Evolutionary conservation across 2,113 vertebrate species (phyloP).

Genomic region (Gavialis gangeticus): DNA sequence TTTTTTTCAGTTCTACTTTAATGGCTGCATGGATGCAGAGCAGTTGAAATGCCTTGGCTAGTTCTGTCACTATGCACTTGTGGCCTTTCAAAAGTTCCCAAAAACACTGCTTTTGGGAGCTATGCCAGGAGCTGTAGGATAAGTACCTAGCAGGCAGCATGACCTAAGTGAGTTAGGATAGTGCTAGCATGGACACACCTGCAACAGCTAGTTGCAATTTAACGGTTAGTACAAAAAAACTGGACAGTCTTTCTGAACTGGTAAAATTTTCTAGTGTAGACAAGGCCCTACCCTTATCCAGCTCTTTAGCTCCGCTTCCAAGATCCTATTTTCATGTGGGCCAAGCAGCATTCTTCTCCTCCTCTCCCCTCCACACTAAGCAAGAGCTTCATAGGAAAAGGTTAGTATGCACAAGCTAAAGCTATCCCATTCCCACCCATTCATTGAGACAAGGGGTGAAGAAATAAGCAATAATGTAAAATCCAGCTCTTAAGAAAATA

Average conservation of each 20-base stretch:
- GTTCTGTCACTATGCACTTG: background rate
- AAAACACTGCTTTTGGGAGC: background rate
- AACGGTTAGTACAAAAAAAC: background rate
- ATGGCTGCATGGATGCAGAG: background rate
- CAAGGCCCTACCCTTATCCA: background rate
- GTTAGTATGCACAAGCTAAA: background rate
- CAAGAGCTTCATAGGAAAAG: background rate
- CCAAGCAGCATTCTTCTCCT: background rate
- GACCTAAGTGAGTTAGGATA: slow-evolving; percentile 7
- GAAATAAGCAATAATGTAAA: background rate
- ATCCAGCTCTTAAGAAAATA: background rate
- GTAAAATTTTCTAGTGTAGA: background rate
- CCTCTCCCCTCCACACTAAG: background rate
- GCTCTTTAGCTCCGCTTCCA: background rate
- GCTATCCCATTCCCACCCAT: background rate
- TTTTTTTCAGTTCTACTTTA: background rate
- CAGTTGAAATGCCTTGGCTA: background rate
- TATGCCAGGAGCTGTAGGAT: background rate
- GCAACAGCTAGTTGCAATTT: slow-evolving; percentile 15
- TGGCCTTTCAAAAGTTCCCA: background rate
- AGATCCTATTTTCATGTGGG: background rate
- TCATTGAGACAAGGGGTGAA: background rate
- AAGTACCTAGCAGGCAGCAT: background rate
- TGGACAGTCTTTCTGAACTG: background rate
- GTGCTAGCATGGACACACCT: background rate